phyloP scores from a whole-genome alignment of 2,888 invertebrate genomes.

The Polyommatus iphigenia region DNA sequence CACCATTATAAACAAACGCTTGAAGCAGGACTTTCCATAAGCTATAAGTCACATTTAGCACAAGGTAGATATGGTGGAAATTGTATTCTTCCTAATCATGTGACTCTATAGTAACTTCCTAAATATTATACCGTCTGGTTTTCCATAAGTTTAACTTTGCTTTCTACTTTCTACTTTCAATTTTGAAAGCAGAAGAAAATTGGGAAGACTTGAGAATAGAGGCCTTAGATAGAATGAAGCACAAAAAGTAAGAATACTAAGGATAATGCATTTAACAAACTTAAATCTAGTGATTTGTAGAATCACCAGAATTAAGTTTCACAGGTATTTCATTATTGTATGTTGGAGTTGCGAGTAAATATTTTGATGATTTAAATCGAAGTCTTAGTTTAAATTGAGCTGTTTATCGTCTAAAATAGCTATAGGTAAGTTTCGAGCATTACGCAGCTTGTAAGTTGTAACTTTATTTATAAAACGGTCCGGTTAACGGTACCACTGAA shows the following conservation, averaged over 20 bases:
- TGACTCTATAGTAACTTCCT: neutral
- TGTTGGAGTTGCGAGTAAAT: neutral
- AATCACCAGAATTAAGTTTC: too few species aligned
- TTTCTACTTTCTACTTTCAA: neutral
- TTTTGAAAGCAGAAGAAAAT: neutral
- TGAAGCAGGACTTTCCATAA: constrained; percentile 30
- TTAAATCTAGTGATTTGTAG: neutral
- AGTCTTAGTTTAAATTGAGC: neutral
- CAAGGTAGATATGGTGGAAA: neutral
- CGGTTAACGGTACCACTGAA: constrained; percentile 70
- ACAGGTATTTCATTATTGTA: neutral
- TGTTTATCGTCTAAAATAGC: neutral
- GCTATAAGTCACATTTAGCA: neutral
- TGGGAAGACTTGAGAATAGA: too few species aligned
- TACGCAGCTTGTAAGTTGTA: constrained; percentile 40
- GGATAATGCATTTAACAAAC: neutral
- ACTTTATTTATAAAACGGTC: constrained; percentile 73
- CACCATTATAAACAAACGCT: constrained; percentile 42
- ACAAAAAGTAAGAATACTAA: neutral
- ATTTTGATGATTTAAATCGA: neutral
- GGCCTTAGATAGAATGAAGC: too few species aligned
- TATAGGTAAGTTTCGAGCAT: neutral
- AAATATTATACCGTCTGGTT: neutral
- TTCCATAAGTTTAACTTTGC: neutral
- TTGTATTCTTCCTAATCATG: neutral